These are phyloP conservation scores for Dendroctonus valens DNA, from an alignment of 1,140 invertebrate genomes.

Conservation along the genomic window DNA sequence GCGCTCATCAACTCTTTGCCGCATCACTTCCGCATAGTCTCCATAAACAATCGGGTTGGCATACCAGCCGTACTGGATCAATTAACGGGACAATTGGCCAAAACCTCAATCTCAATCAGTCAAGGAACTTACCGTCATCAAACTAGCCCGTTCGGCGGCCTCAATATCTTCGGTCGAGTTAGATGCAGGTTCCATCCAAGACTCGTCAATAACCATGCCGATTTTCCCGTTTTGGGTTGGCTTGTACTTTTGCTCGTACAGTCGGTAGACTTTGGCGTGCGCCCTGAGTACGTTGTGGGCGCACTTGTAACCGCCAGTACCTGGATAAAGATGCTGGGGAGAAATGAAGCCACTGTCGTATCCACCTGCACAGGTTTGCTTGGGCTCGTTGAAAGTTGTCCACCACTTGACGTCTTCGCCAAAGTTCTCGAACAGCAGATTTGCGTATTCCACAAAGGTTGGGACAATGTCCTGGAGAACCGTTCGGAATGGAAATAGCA, in stretches of 20 bases:
- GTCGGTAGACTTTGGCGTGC: slow-evolving; percentile 40
- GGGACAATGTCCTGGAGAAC: slow-evolving; percentile 51
- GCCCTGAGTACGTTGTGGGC: slow-evolving; percentile 39
- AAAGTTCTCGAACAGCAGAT: slow-evolving; percentile 57
- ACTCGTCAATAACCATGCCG: slow-evolving; percentile 23
- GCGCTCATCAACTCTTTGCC: slow-evolving; percentile 55
- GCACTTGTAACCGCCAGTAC: slow-evolving; percentile 42
- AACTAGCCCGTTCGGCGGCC: slow-evolving; percentile 20
- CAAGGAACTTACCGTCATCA: slow-evolving; percentile 14
- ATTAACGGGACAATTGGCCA: background rate
- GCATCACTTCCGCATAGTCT: slow-evolving; percentile 63
- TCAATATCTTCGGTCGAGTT: slow-evolving; percentile 22
- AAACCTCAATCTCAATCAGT: background rate
- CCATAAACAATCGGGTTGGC: slow-evolving; percentile 64
- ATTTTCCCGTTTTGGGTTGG: slow-evolving; percentile 36
- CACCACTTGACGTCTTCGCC: slow-evolving; percentile 63
- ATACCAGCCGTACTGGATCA: slow-evolving; percentile 59
- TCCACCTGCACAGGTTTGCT: slow-evolving; percentile 56
- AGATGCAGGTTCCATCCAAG: slow-evolving; percentile 24
- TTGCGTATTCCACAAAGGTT: slow-evolving; percentile 62
- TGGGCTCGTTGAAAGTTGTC: slow-evolving; percentile 74
- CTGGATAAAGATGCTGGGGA: slow-evolving; percentile 40
- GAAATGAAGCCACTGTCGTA: slow-evolving; percentile 33
- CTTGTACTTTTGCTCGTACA: slow-evolving; percentile 42
- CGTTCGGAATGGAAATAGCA: background rate